These are phyloP conservation scores for Coelopa frigida DNA, from an alignment of 1,140 invertebrate species.

Conservation along the genomic window DNA sequence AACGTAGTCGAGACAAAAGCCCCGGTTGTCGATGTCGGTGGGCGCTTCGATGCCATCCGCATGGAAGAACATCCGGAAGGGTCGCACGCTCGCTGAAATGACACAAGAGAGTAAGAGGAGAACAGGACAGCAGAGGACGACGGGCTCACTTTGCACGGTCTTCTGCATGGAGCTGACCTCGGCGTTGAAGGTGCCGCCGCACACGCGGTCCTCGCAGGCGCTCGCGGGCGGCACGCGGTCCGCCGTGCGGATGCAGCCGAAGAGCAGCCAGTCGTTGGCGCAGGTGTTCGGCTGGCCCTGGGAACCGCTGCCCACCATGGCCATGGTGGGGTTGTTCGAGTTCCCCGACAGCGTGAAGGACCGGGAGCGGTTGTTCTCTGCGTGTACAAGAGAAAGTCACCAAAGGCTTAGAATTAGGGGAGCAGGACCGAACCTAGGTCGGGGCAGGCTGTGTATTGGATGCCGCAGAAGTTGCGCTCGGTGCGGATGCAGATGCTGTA, in stretches of 20 bases:
- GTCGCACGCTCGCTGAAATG: constrained; percentile 63
- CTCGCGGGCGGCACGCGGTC: constrained; percentile 36
- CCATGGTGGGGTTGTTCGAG: constrained; percentile 56
- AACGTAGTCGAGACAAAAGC: constrained; percentile 74
- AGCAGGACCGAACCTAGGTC: constrained; percentile 48
- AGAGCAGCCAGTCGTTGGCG: constrained; percentile 66
- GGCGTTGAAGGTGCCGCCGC: constrained; percentile 49
- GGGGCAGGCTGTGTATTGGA: constrained; percentile 70
- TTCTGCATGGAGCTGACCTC: constrained; percentile 41
- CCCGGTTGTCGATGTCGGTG: constrained; percentile 63
- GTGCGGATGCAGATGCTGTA: constrained; percentile 79
- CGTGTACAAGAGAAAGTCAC: constrained; percentile 3
- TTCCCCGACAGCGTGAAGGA: constrained; percentile 69
- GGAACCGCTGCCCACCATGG: constrained; percentile 58
- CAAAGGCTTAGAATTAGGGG: background rate
- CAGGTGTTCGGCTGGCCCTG: constrained; percentile 50
- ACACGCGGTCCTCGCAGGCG: constrained; percentile 49
- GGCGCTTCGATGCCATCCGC: constrained; percentile 67
- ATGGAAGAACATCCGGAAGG: constrained; percentile 70
- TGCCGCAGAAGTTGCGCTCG: constrained; percentile 81
- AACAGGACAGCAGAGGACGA: too few relatives aligned
- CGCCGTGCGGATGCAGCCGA: constrained; percentile 59
- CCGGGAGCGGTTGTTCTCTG: constrained; percentile 52
- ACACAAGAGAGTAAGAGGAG: constrained; percentile 12
- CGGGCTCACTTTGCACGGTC: constrained; percentile 49